A percentile compares a stretch with the other conserved stretches of the same genome.
These are phyloP conservation scores for Gopherus flavomarginatus DNA, from an alignment of 2,113 vertebrate genomes.

Conservation along the genomic window DNA sequence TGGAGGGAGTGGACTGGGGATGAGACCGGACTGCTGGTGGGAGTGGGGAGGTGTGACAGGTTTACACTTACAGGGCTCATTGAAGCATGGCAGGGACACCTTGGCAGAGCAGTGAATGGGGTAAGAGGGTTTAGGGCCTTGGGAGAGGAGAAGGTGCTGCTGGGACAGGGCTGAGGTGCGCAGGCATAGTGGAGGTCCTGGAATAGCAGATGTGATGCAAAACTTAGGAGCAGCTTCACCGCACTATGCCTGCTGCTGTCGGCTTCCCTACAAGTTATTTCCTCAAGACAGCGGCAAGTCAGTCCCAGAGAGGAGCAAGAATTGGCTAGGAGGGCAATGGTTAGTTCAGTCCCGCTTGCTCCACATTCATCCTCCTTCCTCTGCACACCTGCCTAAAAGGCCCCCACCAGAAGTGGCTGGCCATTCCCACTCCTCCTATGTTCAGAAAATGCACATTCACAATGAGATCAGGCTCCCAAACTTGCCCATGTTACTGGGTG, in stretches of 20 bases:
- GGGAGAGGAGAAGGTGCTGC: not conserved
- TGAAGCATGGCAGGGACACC: not conserved
- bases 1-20: not conserved
- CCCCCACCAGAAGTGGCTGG: not conserved
- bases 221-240: not conserved
- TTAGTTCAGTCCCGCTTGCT: not conserved
- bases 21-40: not conserved
- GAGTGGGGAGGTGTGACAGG: not conserved
- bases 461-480: not conserved
- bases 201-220: not conserved
- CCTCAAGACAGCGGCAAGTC: not conserved
- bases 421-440: not conserved
- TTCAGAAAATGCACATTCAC: not conserved
- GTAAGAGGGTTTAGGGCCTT: not conserved
- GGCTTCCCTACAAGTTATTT: not conserved
- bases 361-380: not conserved
- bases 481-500: rapidly evolving
- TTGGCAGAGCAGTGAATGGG: not conserved
- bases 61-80: not conserved
- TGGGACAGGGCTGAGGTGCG: not conserved
- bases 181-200: not conserved
- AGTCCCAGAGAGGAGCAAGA: not conserved
- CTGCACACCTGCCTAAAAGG: not conserved
- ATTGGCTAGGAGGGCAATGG: not conserved
- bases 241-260: not conserved